A percentile compares a stretch with the other conserved stretches of the same genome.
Conservation (phyloP, 2,113 vertebrate genomes). For the Cynocephalus volans region DNA sequence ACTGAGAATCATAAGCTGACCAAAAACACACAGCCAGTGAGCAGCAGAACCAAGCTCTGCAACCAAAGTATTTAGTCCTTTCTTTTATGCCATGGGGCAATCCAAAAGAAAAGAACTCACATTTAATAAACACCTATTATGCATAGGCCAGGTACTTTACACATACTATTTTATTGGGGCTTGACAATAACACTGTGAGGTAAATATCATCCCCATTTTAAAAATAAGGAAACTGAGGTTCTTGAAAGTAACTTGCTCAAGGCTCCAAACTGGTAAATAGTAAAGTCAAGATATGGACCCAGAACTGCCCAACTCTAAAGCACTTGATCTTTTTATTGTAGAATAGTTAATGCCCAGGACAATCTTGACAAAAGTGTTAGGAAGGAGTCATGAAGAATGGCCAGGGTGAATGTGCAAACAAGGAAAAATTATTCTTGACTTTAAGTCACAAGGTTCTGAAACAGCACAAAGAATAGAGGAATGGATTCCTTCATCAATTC, state of each 20-base stretch:
- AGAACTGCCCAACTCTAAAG: not conserved
- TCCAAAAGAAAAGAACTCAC: not conserved
- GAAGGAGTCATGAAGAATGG: not conserved
- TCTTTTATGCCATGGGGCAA: not conserved
- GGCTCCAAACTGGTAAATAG: not conserved
- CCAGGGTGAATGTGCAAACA: not conserved
- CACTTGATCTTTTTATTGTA: constrained; percentile 36
- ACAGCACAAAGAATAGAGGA: not conserved
- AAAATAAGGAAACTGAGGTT: constrained; percentile 50
- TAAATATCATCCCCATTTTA: constrained; percentile 23
- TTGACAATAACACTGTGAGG: not conserved
- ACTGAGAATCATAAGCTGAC: not conserved
- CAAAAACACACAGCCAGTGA: not conserved
- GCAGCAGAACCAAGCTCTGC: not conserved
- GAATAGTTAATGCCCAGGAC: not conserved
- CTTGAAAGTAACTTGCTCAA: constrained; percentile 5
- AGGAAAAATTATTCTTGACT: constrained; percentile 23
- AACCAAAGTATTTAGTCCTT: not conserved
- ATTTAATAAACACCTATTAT: not conserved
- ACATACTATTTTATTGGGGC: not conserved
- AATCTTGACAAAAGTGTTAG: not conserved
- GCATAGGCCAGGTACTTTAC: not conserved
- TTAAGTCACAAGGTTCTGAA: constrained; percentile 44
- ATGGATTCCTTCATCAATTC: not conserved
- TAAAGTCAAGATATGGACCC: not conserved